A percentile compares a stretch with the other conserved stretches of the same genome.
Evolutionary conservation across 1,140 invertebrate genomes (phyloP).

Genomic region (Drosophila lacteicornis): DNA sequence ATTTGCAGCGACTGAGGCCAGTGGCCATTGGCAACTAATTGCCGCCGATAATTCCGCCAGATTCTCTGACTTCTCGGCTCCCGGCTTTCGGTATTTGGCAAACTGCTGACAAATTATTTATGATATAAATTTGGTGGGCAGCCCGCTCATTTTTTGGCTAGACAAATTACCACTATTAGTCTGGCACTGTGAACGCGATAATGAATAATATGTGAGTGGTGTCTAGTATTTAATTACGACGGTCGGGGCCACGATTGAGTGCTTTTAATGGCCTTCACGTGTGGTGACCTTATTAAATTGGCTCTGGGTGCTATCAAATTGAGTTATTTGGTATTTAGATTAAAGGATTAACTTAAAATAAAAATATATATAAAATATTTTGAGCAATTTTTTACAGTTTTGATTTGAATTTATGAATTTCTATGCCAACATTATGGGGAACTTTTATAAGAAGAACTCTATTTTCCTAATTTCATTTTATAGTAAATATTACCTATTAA

Average conservation of each 20-base stretch:
- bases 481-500: too few relatives aligned
- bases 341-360: background rate
- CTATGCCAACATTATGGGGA: too few relatives aligned
- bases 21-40: conserved; percentile 74
- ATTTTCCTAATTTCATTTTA: too few relatives aligned
- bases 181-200: conserved; percentile 50
- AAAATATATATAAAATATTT: conserved; percentile 1
- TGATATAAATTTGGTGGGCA: conserved; percentile 49
- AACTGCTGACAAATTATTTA: conserved; percentile 81
- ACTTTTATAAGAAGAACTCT: too few relatives aligned
- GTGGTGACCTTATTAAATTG: background rate
- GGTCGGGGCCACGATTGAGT: conserved; percentile 11
- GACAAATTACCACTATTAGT: conserved; percentile 55
- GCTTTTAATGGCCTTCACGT: conserved; percentile 2
- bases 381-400: background rate
- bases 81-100: conserved; percentile 33
- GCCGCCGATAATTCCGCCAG: conserved; percentile 56
- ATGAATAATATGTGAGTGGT: conserved; percentile 65
- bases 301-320: background rate
- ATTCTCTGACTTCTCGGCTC: background rate
- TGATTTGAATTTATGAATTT: background rate
- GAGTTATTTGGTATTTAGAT: background rate
- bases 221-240: conserved; percentile 45
- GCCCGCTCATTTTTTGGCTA: conserved; percentile 48
- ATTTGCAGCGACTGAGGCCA: conserved; percentile 43